Evolutionary conservation across 53 echinoderm and acorn worm species (phyloP), one percentile per base, ranked within the genome.

Genomic region (Glandiceps talaboti): DNA sequence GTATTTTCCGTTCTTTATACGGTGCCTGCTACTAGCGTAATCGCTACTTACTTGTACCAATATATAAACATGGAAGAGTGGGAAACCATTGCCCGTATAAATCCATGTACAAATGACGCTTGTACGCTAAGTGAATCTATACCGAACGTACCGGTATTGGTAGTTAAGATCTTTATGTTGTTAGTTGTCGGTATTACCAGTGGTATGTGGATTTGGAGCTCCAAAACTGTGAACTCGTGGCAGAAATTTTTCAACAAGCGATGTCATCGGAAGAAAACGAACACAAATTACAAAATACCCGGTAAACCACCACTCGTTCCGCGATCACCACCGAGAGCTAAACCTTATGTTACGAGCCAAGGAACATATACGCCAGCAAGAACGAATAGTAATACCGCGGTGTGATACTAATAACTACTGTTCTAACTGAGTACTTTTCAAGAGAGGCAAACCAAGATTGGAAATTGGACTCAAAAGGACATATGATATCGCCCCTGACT

Each of bases 171-270:
- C 25, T 96, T 96, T 79, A 96, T 96, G 96, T 80, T 93, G 28
- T 82, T 96, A 30, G 96, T 96, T 1, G 93, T 97, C 26, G 97
- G 97, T 1, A 93, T 97, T 30, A 97, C 97, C 1, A 93, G 97
- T 33, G 97, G 93, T 0, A 97, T 97, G 97, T 97, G 97, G 97
- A 93, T 97, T 27, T 97, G 93, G 89, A 97, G 97, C 82, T 87
- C 97, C 26, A 95, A 97, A 79, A 97, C 97, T 25, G 91, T 97
- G 45, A 91, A 91, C 83, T 93, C 93, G 27, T 97, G 97, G 97
- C 91, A 93, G 79, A 80, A 89, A 1, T 93, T 88, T 75, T 80
- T 93, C 27, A 78, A 89, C 0, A 80, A 83, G 64, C 64, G 64
- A 6, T 45, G 6, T 45, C 64, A 45, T 20, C 64, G 64, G 6